Evolutionary conservation across 2,113 vertebrate species (phyloP).

Genomic region (Amphiprion ocellaris): DNA sequence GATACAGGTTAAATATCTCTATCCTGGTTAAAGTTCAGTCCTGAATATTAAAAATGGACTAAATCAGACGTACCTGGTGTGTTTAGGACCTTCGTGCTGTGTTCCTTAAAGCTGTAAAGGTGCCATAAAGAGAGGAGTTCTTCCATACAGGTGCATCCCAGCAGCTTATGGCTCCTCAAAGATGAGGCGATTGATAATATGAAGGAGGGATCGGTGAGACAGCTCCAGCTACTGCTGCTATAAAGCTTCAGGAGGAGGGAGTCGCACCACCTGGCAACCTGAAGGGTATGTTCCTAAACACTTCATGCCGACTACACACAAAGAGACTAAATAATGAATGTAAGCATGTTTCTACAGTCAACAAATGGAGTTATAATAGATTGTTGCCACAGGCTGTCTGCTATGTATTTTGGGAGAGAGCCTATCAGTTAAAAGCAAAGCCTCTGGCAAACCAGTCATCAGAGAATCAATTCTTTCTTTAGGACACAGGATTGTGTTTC

Average conservation of each 20-base stretch:
- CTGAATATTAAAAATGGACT: neutral
- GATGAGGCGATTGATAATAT: neutral
- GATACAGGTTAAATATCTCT: too few species aligned
- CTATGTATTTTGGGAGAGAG: too few species aligned
- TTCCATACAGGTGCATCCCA: constrained; percentile 9
- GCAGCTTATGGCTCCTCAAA: constrained; percentile 27
- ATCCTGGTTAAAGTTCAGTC: neutral
- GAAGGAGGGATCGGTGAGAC: constrained; percentile 17
- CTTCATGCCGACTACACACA: too few species aligned
- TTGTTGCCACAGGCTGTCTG: too few species aligned
- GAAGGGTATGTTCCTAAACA: neutral
- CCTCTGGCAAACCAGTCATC: too few species aligned
- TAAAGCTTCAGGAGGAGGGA: constrained; percentile 41
- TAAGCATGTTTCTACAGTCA: too few species aligned
- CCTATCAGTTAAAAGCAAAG: too few species aligned
- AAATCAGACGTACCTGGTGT: constrained; percentile 47
- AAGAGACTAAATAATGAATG: too few species aligned
- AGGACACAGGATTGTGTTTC: too few species aligned
- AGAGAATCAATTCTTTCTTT: too few species aligned
- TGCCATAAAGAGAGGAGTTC: neutral
- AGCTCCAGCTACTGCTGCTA: constrained; percentile 21
- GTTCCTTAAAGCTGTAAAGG: neutral
- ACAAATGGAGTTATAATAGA: too few species aligned
- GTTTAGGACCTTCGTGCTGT: neutral
- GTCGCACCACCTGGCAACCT: constrained; percentile 19